These are phyloP conservation scores for Castor canadensis DNA, from an alignment of 2,113 vertebrate genomes.

Conservation along the genomic window DNA sequence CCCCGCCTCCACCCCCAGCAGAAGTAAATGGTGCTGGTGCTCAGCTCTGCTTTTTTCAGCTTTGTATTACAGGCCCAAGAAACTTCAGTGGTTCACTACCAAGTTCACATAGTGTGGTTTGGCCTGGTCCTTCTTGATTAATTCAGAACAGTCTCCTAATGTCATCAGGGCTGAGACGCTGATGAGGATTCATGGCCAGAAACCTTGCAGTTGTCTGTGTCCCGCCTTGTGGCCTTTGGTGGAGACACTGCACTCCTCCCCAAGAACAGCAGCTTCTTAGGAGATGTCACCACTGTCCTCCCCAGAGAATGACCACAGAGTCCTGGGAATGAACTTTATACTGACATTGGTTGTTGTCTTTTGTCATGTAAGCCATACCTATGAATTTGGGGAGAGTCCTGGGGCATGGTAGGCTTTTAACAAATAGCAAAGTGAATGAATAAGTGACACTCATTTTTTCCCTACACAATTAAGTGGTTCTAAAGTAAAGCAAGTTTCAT, in stretches of 20 bases:
- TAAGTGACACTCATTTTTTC: too few species aligned
- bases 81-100: background rate
- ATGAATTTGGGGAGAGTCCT: too few species aligned
- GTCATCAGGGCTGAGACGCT: background rate
- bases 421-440: background rate
- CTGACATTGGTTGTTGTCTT: background rate
- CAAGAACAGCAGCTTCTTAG: background rate
- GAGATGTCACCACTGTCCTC: background rate
- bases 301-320: background rate
- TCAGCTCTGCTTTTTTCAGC: background rate
- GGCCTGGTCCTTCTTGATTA: background rate
- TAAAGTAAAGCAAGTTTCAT: background rate
- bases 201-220: fast-evolving
- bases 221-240: background rate
- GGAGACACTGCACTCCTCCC: background rate
- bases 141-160: background rate
- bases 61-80: background rate
- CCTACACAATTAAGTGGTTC: background rate
- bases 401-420: background rate
- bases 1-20: background rate
- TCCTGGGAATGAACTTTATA: background rate
- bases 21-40: background rate
- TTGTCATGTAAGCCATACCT: background rate
- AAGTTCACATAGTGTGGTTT: background rate
- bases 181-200: background rate